phyloP scores from a whole-genome alignment of 2,113 vertebrate species.

The Anguilla japonica region DNA sequence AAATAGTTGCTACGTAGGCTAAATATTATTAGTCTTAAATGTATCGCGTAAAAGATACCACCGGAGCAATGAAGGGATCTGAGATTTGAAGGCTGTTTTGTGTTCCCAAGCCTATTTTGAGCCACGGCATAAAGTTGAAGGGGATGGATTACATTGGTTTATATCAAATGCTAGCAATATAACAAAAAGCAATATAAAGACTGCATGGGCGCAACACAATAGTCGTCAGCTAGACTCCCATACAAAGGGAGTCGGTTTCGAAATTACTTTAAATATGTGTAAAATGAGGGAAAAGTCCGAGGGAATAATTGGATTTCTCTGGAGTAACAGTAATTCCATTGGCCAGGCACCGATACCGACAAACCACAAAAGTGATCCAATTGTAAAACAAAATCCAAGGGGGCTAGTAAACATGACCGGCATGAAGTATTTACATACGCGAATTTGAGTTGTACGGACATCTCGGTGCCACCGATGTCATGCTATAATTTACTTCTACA shows the following conservation, averaged over 20 bases:
- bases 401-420: background rate
- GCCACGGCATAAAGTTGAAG: slow-evolving; percentile 44
- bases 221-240: background rate
- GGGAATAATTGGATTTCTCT: background rate
- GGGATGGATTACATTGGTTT: slow-evolving; percentile 51
- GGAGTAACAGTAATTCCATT: background rate
- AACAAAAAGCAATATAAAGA: slow-evolving; percentile 28
- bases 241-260: background rate
- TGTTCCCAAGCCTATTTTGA: slow-evolving; percentile 52
- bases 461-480: background rate
- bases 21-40: background rate
- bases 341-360: background rate
- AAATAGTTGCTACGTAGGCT: slow-evolving; percentile 7
- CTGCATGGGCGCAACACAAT: background rate
- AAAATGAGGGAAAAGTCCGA: background rate
- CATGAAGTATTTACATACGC: background rate
- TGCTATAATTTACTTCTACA: background rate
- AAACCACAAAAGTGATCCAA: background rate
- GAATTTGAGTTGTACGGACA: slow-evolving; percentile 10
- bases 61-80: background rate
- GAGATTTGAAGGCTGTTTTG: slow-evolving; percentile 30
- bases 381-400: background rate
- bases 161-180: slow-evolving; percentile 25
- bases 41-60: background rate
- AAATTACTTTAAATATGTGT: background rate